Evolutionary conservation across 2,888 invertebrate genomes (phyloP).

Genomic region (Xanthorhoe spadicearia): DNA sequence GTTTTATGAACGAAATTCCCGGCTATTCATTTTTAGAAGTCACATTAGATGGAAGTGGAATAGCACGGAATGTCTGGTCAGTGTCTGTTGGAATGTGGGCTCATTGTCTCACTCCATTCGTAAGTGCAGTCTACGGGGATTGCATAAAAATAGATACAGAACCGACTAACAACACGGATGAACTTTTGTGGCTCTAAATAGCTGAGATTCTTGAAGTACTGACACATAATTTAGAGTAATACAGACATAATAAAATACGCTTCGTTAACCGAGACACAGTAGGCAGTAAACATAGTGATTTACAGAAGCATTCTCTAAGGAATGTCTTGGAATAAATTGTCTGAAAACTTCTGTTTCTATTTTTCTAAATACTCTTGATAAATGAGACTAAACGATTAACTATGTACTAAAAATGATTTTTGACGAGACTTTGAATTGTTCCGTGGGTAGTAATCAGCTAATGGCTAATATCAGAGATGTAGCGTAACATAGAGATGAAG

Average conservation of each 20-base stretch:
- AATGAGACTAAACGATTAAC: too few relatives aligned
- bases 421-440: too few relatives aligned
- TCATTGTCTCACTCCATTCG: too few relatives aligned
- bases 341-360: neutral
- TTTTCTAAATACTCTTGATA: neutral
- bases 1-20: too few relatives aligned
- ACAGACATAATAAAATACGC: constrained; percentile 43
- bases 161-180: constrained; percentile 21
- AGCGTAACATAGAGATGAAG: too few relatives aligned
- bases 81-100: too few relatives aligned
- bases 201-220: constrained; percentile 24
- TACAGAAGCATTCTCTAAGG: constrained; percentile 16
- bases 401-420: too few relatives aligned
- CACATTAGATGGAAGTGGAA: too few relatives aligned
- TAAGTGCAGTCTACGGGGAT: neutral
- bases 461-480: too few relatives aligned
- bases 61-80: too few relatives aligned
- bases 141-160: constrained; percentile 23
- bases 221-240: constrained; percentile 13
- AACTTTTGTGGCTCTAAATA: constrained; percentile 22
- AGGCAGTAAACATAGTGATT: constrained; percentile 28
- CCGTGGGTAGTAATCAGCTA: too few relatives aligned
- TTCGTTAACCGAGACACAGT: constrained; percentile 19
- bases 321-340: constrained; percentile 10
- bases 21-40: too few relatives aligned